Evolutionary conservation across 2,797 vertebrate species (phyloP).

Genomic region (Gorsachius magnificus): DNA sequence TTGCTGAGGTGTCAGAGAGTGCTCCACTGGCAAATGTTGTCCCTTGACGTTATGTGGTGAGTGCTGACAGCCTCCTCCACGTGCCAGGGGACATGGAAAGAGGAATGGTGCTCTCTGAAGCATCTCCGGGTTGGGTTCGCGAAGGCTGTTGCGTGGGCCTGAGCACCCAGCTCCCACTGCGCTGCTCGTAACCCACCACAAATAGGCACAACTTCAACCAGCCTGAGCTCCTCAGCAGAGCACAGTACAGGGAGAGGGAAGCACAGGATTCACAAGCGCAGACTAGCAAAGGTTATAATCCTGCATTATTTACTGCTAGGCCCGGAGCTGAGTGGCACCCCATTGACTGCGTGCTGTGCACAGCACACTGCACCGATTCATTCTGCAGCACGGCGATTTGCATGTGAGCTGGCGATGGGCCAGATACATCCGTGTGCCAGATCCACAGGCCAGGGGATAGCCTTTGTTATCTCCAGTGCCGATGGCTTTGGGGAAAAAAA

Average conservation of each 20-base stretch:
- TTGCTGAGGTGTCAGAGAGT: not conserved
- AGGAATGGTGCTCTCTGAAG: not conserved
- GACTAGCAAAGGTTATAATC: slow-evolving; percentile 40
- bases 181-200: not conserved
- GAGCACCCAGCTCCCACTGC: not conserved
- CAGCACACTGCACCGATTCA: slow-evolving; percentile 55
- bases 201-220: not conserved
- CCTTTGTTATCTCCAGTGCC: slow-evolving; percentile 27
- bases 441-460: not conserved
- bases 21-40: not conserved
- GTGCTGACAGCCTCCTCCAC: not conserved
- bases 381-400: not conserved
- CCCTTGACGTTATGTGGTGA: not conserved
- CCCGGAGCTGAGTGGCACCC: slow-evolving; percentile 39
- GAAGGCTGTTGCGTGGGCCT: not conserved
- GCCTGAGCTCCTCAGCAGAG: not conserved
- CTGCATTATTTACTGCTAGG: slow-evolving; percentile 53
- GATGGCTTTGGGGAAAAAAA: not conserved
- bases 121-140: not conserved
- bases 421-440: slow-evolving; percentile 15
- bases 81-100: not conserved
- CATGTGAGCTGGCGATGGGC: slow-evolving; percentile 29
- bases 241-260: not conserved
- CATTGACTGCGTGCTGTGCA: slow-evolving; percentile 46
- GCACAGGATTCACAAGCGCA: not conserved